Evolutionary conservation across 2,797 vertebrate genomes (phyloP), one percentile per base, ranked within the genome.

Genomic region (Chiroxiphia lanceolata): DNA sequence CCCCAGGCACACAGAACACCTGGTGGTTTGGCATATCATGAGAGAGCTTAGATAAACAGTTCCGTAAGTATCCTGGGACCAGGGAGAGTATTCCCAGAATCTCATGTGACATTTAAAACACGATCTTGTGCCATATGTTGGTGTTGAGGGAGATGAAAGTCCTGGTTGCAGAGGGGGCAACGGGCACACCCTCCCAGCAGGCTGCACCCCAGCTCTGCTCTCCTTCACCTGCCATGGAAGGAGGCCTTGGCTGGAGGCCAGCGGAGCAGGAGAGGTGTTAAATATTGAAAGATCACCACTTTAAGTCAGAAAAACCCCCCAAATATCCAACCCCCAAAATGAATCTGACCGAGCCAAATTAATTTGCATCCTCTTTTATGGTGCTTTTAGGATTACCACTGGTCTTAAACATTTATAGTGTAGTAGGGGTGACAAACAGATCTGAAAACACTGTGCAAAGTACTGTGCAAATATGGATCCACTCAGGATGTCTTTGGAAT

Each of bases 1-100:
- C 95, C 95, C 20, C 38, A 72, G 96, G 96, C 92, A 72, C 33
- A 83, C 31, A 36, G 88, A 86, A 82, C 93, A 96, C 96, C 95
- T 95, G 94, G 93, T 69, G 85, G 90, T 61, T 94, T 95, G 96
- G 94, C 83, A 14, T 8, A n/a, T 42, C 79, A 40, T 20, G 64
- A 75, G 48, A 88, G 47, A 51, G 77, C 86, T 79, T 33, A 86
- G 92, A 94, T 94, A 93, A 96, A 95, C 87, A 95, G 63, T 10
- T 59, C 86, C 83, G 26, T 38, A 77, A 78, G 72, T 10, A 5
- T 72, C 75, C 92, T 88, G 93, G 82, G 90, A 75, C 70, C 69
- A 45, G 51, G 51, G 40, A 70, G 34, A 87, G 38, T 1, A 29
- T 87, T 93, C 78, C 93, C 90, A 93, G 91, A 94, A 70, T 59